phyloP scores from a whole-genome alignment of 2,113 vertebrate species.

The Saimiri boliviensis region DNA sequence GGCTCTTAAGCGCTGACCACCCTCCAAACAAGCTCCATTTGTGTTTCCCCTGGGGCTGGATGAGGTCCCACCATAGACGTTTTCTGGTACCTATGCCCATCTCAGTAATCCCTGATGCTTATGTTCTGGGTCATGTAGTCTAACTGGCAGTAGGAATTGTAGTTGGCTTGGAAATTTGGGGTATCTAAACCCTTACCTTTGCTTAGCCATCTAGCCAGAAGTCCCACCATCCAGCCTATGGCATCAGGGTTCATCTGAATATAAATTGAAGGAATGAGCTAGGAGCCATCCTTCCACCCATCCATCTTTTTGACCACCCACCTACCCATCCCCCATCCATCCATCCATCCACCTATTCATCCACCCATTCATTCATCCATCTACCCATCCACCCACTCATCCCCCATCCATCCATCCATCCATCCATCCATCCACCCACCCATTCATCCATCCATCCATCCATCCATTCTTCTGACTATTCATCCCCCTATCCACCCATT shows the following conservation, averaged over 20 bases:
- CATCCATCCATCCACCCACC: too few species aligned
- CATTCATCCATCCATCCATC: too few species aligned
- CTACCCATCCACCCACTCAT: too few species aligned
- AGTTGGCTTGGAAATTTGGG: not conserved
- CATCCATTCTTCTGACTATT: too few species aligned
- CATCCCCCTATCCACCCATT: too few species aligned
- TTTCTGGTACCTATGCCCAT: not conserved
- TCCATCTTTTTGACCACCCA: not conserved
- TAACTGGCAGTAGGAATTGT: not conserved
- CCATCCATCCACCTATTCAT: not conserved
- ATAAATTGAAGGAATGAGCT: too few species aligned
- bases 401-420: not conserved
- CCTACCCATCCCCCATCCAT: too few species aligned
- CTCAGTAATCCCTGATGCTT: not conserved
- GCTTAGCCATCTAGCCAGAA: not conserved
- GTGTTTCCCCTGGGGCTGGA: not conserved
- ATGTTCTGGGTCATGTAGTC: rapidly evolving
- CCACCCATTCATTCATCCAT: not conserved
- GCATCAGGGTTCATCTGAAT: not conserved
- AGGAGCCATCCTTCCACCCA: not conserved
- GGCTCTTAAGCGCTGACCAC: not conserved
- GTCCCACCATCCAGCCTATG: not conserved
- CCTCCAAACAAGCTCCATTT: rapidly evolving
- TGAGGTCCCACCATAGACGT: not conserved
- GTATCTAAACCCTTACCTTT: not conserved